Conservation (phyloP, 2,888 invertebrate genomes). For the Drosophila kanekoi region DNA sequence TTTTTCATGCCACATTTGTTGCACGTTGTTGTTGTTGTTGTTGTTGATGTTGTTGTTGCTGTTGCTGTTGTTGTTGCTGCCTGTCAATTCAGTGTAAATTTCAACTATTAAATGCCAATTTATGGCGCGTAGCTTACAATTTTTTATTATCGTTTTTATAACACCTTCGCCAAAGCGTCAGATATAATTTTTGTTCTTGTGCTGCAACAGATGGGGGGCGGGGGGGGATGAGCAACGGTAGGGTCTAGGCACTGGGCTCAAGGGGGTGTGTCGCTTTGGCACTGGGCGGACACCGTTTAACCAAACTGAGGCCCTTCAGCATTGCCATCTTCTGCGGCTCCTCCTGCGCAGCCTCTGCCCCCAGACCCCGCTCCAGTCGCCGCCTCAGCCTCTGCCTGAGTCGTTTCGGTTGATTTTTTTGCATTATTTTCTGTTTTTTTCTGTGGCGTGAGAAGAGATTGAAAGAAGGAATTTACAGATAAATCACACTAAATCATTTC, state of each 20-base stretch:
- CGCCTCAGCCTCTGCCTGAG: neutral
- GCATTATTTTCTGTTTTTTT: constrained; percentile 7
- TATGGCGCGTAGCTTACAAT: constrained; percentile 80
- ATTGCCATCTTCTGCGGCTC: neutral
- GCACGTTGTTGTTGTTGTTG: constrained; percentile 16
- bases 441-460: constrained; percentile 83
- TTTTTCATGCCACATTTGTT: constrained; percentile 40
- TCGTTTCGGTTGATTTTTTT: constrained; percentile 29
- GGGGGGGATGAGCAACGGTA: neutral
- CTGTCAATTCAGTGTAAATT: constrained; percentile 80
- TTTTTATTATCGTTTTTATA: constrained; percentile 80
- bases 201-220: no score
- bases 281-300: constrained; percentile 54
- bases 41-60: constrained; percentile 5
- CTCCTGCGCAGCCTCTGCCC: neutral
- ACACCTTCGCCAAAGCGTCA: constrained; percentile 60
- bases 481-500: constrained; percentile 83
- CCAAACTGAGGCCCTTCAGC: constrained; percentile 59
- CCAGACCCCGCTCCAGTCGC: no score
- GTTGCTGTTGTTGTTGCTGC: constrained; percentile 24
- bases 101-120: constrained; percentile 81
- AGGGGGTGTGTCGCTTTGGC: constrained; percentile 28
- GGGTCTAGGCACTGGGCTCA: neutral
- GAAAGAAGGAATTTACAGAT: constrained; percentile 82
- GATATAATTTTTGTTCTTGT: constrained; percentile 5